phyloP scores from a whole-genome alignment of 2,797 vertebrate species.

The Triplophysa yarkandensis region DNA sequence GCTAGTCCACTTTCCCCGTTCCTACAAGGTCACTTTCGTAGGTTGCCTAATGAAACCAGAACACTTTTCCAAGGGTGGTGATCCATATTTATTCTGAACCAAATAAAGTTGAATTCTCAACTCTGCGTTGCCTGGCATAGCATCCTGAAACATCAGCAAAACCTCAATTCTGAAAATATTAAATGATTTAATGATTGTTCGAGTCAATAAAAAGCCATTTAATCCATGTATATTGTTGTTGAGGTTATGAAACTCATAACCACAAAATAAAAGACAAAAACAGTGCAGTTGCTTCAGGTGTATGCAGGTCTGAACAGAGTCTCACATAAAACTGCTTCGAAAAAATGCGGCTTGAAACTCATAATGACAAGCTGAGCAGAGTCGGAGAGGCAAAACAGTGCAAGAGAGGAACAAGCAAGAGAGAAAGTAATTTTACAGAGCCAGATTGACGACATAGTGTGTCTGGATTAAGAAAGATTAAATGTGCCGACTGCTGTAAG shows the following conservation, averaged over 20 bases:
- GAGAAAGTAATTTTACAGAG: conserved; percentile 51
- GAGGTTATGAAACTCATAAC: not conserved
- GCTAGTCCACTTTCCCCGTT: conserved; percentile 50
- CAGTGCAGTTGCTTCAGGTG: not conserved
- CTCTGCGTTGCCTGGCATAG: not conserved
- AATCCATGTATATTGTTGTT: not conserved
- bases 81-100: conserved; percentile 13
- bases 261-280: not conserved
- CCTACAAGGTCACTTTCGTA: conserved; percentile 49
- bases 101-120: conserved; percentile 20
- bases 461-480: conserved; percentile 60
- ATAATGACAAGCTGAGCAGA: not conserved
- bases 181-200: not conserved
- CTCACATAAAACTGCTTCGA: conserved; percentile 3
- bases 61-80: conserved; percentile 7
- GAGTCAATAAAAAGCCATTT: not conserved
- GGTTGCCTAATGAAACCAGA: conserved; percentile 33
- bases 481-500: conserved; percentile 51
- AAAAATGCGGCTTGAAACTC: conserved; percentile 16
- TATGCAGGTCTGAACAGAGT: conserved; percentile 10
- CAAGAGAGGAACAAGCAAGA: conserved; percentile 60
- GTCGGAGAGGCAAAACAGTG: not conserved
- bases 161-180: too few relatives aligned
- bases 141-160: not conserved
- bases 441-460: conserved; percentile 58